Percentiles rank a stretch among this genome's conserved stretches.
These are phyloP conservation scores for Thamnophis elegans DNA, from an alignment of 2,797 vertebrate genomes.

Conservation along the genomic window DNA sequence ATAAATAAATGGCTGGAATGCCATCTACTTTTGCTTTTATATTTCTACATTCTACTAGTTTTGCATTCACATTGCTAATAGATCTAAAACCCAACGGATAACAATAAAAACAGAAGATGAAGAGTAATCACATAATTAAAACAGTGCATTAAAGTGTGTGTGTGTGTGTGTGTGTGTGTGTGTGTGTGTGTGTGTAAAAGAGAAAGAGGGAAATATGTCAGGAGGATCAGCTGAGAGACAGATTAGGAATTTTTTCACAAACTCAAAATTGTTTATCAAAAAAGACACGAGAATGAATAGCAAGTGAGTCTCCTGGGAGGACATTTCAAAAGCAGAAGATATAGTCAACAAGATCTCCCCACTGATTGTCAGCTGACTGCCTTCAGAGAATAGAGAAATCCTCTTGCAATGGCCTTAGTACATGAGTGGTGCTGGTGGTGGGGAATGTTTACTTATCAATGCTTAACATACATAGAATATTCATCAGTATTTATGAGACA, in stretches of 20 bases:
- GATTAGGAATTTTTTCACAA: background rate
- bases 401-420: background rate
- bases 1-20: background rate
- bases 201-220: background rate
- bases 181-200: background rate
- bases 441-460: background rate
- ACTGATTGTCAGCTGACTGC: background rate
- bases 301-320: background rate
- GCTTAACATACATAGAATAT: background rate
- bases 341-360: background rate
- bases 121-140: background rate
- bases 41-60: background rate
- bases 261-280: background rate
- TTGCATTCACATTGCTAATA: background rate
- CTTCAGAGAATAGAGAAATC: background rate
- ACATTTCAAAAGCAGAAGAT: background rate
- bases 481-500: background rate
- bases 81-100: background rate
- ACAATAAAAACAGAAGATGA: background rate
- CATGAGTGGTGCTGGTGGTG: background rate
- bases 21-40: background rate
- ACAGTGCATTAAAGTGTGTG: background rate
- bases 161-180: background rate
- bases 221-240: background rate
- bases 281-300: background rate